Base-by-base conservation (phyloP, 1,140 invertebrate genomes). In the Sarcophaga peregrina region DNA sequence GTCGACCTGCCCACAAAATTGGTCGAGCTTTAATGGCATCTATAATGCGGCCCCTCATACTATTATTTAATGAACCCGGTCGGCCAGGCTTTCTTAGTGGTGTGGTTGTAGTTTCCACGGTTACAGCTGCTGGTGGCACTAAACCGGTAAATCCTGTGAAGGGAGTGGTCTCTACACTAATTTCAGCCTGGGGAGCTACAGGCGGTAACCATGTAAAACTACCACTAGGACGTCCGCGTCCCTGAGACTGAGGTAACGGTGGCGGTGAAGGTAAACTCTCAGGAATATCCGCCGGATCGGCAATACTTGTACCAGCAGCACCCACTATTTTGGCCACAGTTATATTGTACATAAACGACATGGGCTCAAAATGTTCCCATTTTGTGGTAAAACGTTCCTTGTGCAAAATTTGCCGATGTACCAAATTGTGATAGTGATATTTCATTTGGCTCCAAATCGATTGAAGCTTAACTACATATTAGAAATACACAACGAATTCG, bases 291-390 rank as follows among this genome's bases (percentile, higher is more conserved):
- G 74, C 45, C 37, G 45, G 3, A 15, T 83, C 83, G 46, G 48
- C 25, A 46, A 46, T 82, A 48, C 68, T 84, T 0, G 86, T 54
- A 47, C 58, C 74, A 6, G 81, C 86, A 1, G 88, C 85, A 6
- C 88, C 88, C 0, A 89, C 87, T 45, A 89, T 89, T 62, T 89
- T 89, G 37, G 88, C 85, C 13, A 89, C 88, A 1, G 88, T 89
- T n/a, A 89, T 89, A 83, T 87, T 89, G 74, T 89, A 89, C 88
- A 89, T 89, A 45, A 89, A 89, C 15, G 88, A 89, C 88, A 89
- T 89, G 13, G 88, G 88, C 58, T 89, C 88, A 13, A 89, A 89
- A 83, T 89, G 88, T 46, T 89, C 88, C 88, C 88, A 89, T 72
- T 89, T 89, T 68, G 88, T 89, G 45, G 89, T 89, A 80, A 89